Conservation (phyloP, 2,797 vertebrate species). For the Orestias chungarensis region DNA sequence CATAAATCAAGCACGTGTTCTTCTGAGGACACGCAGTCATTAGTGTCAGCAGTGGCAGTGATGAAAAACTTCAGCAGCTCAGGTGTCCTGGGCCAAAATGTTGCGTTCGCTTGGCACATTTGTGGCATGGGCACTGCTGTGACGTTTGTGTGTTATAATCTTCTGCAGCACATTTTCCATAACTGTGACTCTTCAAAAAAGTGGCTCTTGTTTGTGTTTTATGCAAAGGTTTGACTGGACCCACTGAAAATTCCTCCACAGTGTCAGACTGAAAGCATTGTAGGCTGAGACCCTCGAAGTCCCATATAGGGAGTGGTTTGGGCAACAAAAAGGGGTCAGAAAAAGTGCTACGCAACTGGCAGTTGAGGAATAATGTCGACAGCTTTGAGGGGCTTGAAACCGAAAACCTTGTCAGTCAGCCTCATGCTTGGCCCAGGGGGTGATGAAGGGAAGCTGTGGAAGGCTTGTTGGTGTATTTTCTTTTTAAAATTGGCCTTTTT, state of each 20-base stretch:
- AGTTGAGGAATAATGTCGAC: constrained; percentile 59
- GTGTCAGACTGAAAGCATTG: constrained; percentile 51
- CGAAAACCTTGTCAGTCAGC: constrained; percentile 69
- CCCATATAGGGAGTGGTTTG: constrained; percentile 37
- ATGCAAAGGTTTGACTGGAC: constrained; percentile 29
- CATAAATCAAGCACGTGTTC: constrained; percentile 66
- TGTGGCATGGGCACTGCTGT: constrained; percentile 56
- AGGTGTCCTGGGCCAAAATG: constrained; percentile 49
- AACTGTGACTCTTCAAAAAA: constrained; percentile 35
- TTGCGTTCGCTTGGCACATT: constrained; percentile 55
- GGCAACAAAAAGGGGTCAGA: constrained; percentile 44
- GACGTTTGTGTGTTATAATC: constrained; percentile 62
- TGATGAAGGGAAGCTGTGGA: constrained; percentile 37
- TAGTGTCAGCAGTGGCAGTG: constrained; percentile 56
- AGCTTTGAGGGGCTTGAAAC: constrained; percentile 67
- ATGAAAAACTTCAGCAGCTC: constrained; percentile 60
- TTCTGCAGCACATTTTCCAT: constrained; percentile 33
- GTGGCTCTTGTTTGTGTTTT: constrained; percentile 33
- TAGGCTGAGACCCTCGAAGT: constrained; percentile 54
- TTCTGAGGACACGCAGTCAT: constrained; percentile 44
- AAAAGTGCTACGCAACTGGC: constrained; percentile 56
- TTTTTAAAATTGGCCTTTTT: constrained; percentile 49
- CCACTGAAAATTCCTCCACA: constrained; percentile 55
- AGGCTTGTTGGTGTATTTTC: constrained; percentile 58
- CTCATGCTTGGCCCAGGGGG: constrained; percentile 46